Percentiles rank a stretch among this genome's conserved stretches.
phyloP scores from a whole-genome alignment of 2,113 vertebrate genomes.

The Limanda limanda region DNA sequence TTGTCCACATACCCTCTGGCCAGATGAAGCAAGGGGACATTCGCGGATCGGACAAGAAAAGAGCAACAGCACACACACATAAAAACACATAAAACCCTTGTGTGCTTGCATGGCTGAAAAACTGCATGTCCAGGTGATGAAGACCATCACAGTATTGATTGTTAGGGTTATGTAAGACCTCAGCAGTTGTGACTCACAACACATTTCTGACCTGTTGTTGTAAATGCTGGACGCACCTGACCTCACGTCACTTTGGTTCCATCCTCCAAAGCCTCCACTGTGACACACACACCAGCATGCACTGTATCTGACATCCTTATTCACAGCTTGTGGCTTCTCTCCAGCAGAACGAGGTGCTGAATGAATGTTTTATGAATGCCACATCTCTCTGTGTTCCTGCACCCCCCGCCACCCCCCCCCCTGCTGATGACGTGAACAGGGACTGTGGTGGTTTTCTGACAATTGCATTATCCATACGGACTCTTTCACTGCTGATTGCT shows the following conservation, averaged over 20 bases:
- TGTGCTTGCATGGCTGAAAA: neutral
- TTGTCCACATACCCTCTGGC: slow-evolving; percentile 20
- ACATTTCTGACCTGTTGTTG: slow-evolving; percentile 6
- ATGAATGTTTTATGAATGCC: slow-evolving; percentile 42
- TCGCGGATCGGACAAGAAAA: neutral
- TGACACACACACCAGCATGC: neutral
- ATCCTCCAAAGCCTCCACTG: neutral
- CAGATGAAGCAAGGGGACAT: neutral
- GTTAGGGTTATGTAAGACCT: no score
- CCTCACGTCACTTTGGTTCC: neutral
- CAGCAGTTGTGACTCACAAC: slow-evolving; percentile 16
- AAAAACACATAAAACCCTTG: neutral
- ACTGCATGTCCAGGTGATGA: neutral
- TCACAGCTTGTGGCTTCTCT: slow-evolving; percentile 9
- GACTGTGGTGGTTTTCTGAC: slow-evolving; percentile 14
- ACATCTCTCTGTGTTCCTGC: neutral
- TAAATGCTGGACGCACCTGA: neutral
- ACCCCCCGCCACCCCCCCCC: slow-evolving; percentile 1
- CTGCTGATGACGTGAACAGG: slow-evolving; percentile 18
- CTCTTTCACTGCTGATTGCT: neutral
- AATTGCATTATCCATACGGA: slow-evolving; percentile 23
- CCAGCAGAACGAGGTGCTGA: slow-evolving; percentile 18
- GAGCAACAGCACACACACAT: neutral
- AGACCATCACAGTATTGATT: neutral
- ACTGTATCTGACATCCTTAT: slow-evolving; percentile 17